Evolutionary conservation across 2,113 vertebrate genomes (phyloP), one percentile per base, ranked within the genome.

Genomic region (Sceloporus tristichus): DNA sequence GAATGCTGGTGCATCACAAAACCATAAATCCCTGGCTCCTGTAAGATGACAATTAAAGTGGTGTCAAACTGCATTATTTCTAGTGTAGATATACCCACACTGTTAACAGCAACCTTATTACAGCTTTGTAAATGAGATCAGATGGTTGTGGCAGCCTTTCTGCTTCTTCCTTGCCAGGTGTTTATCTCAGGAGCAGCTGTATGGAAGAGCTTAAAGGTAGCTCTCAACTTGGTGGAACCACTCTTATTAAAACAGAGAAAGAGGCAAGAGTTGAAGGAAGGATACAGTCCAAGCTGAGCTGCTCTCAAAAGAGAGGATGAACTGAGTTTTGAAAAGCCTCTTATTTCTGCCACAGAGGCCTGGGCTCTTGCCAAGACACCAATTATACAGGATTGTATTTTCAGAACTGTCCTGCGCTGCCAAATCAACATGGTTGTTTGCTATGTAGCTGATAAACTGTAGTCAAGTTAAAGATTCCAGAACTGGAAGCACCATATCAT

Each of bases 201-300:
- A 59, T n/a, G 29, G 6, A 79, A 77, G 7, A 59, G 86, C 87
- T 88, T n/a, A 2, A 2, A 38, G 85, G 66, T 29, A 38, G 56
- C 27, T n/a, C 42, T 0, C 53, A 80, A 82, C 59, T 71, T 3
- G 0, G 53, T 38, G 48, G 38, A 79, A n/a, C 16, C 59, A 16
- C 83, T 73, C 66, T 54, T 83, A 75, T 87, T 65, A 65, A 79
- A 91, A 42, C 85, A 62, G 14, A 40, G 80, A 85, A 90, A 78
- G 90, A 87, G 89, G 80, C 0, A 0, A 86, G 88, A 86, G 87
- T 87, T 0, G 0, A 88, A 90, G 86, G 87, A 90, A 93, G 90
- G 94, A 93, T 91, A 92, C 92, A 90, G 89, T 88, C 19, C 25
- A 18, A 87, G 80, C 76, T 87, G 79, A 90, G 73, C 87, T 81